Conservation (phyloP, 2,797 vertebrate genomes). For the Taenioides sp. region DNA sequence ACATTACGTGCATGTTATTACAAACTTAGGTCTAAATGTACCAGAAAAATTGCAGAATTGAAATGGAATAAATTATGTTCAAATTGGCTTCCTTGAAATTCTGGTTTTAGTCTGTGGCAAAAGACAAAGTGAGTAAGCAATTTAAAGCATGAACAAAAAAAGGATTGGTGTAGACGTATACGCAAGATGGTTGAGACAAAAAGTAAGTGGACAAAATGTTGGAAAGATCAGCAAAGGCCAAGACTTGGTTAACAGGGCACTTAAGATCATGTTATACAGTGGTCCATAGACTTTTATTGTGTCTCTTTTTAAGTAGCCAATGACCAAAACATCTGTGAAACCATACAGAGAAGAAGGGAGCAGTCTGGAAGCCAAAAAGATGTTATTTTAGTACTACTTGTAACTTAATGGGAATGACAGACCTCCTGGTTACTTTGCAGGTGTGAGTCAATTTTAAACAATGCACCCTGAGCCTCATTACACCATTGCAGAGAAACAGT, state of each 20-base stretch:
- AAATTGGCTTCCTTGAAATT: not conserved
- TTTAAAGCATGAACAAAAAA: not conserved
- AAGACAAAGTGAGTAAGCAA: not conserved
- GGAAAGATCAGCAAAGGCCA: conserved; percentile 46
- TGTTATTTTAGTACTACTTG: not conserved
- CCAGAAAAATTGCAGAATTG: conserved; percentile 6
- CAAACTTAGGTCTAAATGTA: not conserved
- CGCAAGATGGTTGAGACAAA: not conserved
- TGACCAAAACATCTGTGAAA: conserved; percentile 49
- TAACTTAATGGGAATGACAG: conserved; percentile 39
- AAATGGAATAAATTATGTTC: not conserved
- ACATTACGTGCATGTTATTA: conserved; percentile 11
- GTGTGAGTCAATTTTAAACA: conserved; percentile 42
- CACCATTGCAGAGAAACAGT: conserved; percentile 12
- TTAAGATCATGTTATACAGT: conserved; percentile 59
- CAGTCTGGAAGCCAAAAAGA: conserved; percentile 9
- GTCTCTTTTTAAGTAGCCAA: conserved; percentile 38
- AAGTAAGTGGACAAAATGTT: conserved; percentile 12
- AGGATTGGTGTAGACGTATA: not conserved
- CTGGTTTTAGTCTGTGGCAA: conserved; percentile 5
- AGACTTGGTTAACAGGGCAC: conserved; percentile 45
- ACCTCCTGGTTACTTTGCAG: conserved; percentile 30
- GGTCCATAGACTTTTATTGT: conserved; percentile 49
- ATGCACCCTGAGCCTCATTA: conserved; percentile 42
- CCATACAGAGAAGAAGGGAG: conserved; percentile 19